These are phyloP conservation scores for Arge pagana DNA, from an alignment of 2,888 invertebrate genomes.

Conservation along the genomic window DNA sequence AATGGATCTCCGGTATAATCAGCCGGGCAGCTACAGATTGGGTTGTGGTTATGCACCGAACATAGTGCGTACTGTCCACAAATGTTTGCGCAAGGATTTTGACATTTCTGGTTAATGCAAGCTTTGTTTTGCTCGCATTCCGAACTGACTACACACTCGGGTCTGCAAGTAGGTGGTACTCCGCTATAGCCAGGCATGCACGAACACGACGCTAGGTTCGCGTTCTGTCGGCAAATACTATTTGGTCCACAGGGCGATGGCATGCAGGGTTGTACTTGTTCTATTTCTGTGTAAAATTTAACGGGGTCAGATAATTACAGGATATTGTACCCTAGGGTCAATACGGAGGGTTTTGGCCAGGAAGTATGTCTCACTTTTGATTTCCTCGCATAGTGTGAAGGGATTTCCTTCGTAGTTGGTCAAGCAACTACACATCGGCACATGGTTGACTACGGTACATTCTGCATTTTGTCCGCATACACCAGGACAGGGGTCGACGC, in stretches of 20 bases:
- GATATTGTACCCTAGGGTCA: too few species aligned
- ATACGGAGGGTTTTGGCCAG: too few species aligned
- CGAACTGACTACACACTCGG: conserved; percentile 62
- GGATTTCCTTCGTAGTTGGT: conserved; percentile 64
- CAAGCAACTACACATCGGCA: conserved; percentile 65
- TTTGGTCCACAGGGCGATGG: conserved; percentile 61
- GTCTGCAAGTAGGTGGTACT: conserved; percentile 60
- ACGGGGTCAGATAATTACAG: conserved; percentile 3
- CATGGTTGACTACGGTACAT: conserved; percentile 77
- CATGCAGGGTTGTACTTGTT: conserved; percentile 51
- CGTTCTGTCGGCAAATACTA: conserved; percentile 60
- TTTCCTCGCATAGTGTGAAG: conserved; percentile 60
- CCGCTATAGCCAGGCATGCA: conserved; percentile 61
- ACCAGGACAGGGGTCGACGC: conserved; percentile 79
- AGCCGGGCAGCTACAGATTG: conserved; percentile 63
- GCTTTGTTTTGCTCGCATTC: conserved; percentile 63
- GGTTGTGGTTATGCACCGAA: conserved; percentile 64
- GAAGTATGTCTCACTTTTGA: conserved; percentile 45
- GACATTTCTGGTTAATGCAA: conserved; percentile 63
- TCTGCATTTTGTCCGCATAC: conserved; percentile 78
- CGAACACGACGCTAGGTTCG: conserved; percentile 60
- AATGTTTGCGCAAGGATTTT: conserved; percentile 62
- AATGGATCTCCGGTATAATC: conserved; percentile 64
- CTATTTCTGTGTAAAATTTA: conserved; percentile 8
- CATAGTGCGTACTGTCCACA: conserved; percentile 64